Base-by-base conservation (phyloP, 2,797 vertebrate species). In the Valencia hispanica region DNA sequence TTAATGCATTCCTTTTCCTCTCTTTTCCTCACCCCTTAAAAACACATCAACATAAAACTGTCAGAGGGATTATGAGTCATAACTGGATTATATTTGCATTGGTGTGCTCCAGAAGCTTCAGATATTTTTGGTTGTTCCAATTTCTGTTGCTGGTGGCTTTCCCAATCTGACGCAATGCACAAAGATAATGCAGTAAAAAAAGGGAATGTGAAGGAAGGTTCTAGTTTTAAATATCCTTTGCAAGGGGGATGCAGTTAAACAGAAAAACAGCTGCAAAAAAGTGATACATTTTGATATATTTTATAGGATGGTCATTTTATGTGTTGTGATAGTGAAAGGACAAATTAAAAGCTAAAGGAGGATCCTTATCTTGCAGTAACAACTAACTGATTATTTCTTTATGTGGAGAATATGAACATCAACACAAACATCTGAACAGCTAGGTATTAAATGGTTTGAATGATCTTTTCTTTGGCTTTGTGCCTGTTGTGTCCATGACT, bases 11-110 rank as follows among this genome's bases (percentile, higher is more conserved):
- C 48, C 30, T 59, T 59, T 17, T 39, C 57, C 30, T 30, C 32
- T 61, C 18, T 61, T 22, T 61, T 20, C 9, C 59, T n/a, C 51
- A 12, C 61, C 18, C 20, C 36, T 25, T 4, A 22, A 25, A 25
- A 36, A 65, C 61, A 36, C 61, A 22, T 39, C 34, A 1, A 39
- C 61, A 36, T 15, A 1, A 65, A 36, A 36, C 32, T 11, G 61
- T 65, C 20, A 39, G 36, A 65, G 39, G 34, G 61, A 65, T 65
- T 65, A 65, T 25, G 61, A 65, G 18, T 65, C 61, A 65, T 39
- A 39, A 39, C 34, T 39, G 34, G 59, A 36, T 63, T 63, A 63
- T 63, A 63, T 63, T 63, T 63, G 59, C 32, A 36, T 34, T 63
- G 20, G 32, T 34, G 59, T 63, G 17, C 27, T 63, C 32, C 32